phyloP scores from a whole-genome alignment of 2,113 vertebrate genomes.

The Microcebus griseorufus region DNA sequence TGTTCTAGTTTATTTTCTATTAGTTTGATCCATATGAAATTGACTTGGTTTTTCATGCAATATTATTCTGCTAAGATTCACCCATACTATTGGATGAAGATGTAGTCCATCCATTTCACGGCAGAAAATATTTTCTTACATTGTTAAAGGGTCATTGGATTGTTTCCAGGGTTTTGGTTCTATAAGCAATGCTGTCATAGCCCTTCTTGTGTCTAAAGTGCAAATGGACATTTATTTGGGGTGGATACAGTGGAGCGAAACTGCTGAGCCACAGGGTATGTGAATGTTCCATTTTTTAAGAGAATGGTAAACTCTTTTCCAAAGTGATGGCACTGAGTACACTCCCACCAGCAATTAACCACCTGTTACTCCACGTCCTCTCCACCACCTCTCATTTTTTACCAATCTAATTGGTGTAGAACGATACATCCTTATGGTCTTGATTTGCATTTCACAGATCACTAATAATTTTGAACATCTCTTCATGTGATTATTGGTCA shows the following conservation, averaged over 20 bases:
- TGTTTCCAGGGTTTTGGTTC: not conserved
- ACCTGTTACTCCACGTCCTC: conserved; percentile 6
- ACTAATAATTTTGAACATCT: conserved; percentile 47
- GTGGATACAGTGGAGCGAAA: not conserved
- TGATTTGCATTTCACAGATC: conserved; percentile 44
- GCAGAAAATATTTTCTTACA: not conserved
- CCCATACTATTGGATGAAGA: not conserved
- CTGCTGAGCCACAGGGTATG: not conserved
- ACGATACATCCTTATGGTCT: conserved; percentile 39
- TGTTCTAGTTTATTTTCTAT: conserved; percentile 23
- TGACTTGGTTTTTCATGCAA: not conserved
- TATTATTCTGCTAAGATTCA: not conserved
- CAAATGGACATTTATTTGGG: not conserved
- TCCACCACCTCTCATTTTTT: not conserved
- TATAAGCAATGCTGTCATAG: not conserved
- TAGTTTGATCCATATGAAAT: not conserved
- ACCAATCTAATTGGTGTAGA: conserved; percentile 40
- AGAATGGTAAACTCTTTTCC: not conserved
- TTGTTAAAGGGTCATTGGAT: not conserved
- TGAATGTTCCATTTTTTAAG: not conserved
- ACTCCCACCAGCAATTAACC: conserved; percentile 37
- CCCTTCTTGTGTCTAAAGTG: not conserved
- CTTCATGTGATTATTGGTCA: not conserved
- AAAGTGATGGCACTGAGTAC: not conserved
- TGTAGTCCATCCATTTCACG: not conserved